phyloP scores from a whole-genome alignment of 2,888 invertebrate species.

The Parnassius orleans region DNA sequence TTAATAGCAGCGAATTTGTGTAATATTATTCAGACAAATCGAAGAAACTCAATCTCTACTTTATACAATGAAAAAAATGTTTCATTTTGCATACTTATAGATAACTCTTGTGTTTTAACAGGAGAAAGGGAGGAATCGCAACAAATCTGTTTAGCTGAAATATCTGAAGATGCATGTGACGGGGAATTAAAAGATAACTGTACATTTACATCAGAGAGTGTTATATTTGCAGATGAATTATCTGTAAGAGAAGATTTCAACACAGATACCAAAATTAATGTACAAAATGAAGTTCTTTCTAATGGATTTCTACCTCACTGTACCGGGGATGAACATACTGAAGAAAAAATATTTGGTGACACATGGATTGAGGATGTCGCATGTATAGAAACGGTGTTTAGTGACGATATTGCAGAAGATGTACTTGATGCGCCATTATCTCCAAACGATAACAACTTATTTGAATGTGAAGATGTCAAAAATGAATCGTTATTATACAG shows the following conservation, averaged over 20 bases:
- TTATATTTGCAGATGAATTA: constrained; percentile 13
- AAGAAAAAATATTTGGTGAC: constrained; percentile 44
- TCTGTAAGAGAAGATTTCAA: constrained; percentile 19
- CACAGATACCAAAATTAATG: constrained; percentile 27
- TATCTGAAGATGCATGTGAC: constrained; percentile 39
- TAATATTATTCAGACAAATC: constrained; percentile 55
- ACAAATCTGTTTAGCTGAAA: constrained; percentile 58
- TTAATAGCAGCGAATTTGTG: constrained; percentile 47
- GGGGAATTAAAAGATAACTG: constrained; percentile 22
- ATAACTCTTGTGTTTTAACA: constrained; percentile 62
- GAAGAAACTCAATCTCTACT: constrained; percentile 68
- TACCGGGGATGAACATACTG: constrained; percentile 39
- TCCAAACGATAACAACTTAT: constrained; percentile 42
- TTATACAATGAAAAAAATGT: constrained; percentile 63
- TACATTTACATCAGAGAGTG: constrained; percentile 6
- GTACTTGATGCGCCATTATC: constrained; percentile 50
- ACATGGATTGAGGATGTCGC: constrained; percentile 73
- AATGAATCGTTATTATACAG: constrained; percentile 37
- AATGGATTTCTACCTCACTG: constrained; percentile 35
- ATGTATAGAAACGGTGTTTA: constrained; percentile 71
- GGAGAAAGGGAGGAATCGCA: constrained; percentile 55
- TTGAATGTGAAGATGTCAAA: constrained; percentile 37
- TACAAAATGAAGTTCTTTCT: constrained; percentile 29
- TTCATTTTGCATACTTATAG: constrained; percentile 69
- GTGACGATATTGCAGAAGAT: constrained; percentile 67